Base-by-base conservation (phyloP, 2,888 invertebrate species). In the Lypha dubia region DNA sequence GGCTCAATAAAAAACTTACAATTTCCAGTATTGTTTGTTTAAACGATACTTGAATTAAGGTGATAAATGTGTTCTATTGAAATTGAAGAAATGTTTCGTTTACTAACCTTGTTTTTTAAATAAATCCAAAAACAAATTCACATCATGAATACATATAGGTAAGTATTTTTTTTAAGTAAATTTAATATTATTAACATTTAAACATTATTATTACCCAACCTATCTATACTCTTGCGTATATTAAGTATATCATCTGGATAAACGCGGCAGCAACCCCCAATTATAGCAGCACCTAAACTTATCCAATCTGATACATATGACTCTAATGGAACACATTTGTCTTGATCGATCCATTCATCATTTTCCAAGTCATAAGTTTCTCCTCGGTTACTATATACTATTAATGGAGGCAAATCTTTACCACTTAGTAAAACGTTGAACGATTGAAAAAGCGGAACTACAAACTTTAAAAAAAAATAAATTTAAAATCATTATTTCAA, bases 351-450 rank as follows among this genome's bases (percentile, higher is more conserved):
- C 96, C 96, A 96, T 62, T 90, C 88, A 74, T 88, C 90, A 3
- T 81, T 87, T 17, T 87, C 86, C 41, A 88, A 86, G 62, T 91
- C 89, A 53, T 90, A 92, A 17, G 88, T 88, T 86, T 92, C 92
- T 0, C 98, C 98, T 87, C 97, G 97, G 92, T 98, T 98, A 51
- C 98, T 98, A 92, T 98, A 98, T 58, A 97, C 97, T 86, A 98
- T 94, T 74, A 98, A 93, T 3, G 97, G 96, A 4, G 97, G 96
- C 86, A 96, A 94, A 24, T 91, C 90, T n/a, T 86, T 83, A 11
- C 28, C 32, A n/a, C 79, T 74, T 28, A 80, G 74, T 22, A 51
- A 90, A 90, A 49, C 91, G 81, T 93, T 93, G 87, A 95, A 91
- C 8, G 93, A 93, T 86, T 92, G 91, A 58, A 96, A 92, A 41